Base-by-base conservation (phyloP, 2,113 vertebrate genomes). In the Turnix velox region DNA sequence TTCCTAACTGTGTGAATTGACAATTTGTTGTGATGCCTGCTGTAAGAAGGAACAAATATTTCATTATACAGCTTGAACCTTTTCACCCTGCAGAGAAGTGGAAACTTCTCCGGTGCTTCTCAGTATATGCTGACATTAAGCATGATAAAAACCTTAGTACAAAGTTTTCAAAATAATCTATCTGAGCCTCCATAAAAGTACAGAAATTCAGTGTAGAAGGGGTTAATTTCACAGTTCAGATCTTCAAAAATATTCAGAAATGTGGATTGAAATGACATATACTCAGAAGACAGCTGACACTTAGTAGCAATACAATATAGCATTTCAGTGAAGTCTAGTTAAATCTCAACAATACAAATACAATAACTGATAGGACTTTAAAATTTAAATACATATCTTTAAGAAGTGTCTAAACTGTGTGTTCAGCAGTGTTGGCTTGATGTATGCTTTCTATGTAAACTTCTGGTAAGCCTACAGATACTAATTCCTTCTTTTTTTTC, bases 401-500 rank as follows among this genome's bases (percentile, higher is more conserved):
- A 67, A 78, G 79, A 85, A 92, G 49, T 69, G 55, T 42, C 65
- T 90, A 87, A 97, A 95, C 35, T 89, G 87, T 94, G 83, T 90
- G 71, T 94, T 97, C 85, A 93, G 80, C 81, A 96, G 37, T 69
- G 42, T 67, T 93, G 79, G 31, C 30, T 91, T 94, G 87, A 95
- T 84, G 71, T 45, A 55, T 74, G 79, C 61, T 81, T 94, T 96
- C 88, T 78, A 71, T 81, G 73, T 87, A 94, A 97, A 97, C 82
- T 92, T 96, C 73, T 94, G 75, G 66, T 84, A 87, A 69, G 79
- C 92, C 97, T 93, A 96, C 46, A 97, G 91, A 96, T 96, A 94
- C 88, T 97, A 96, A 97, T 97, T 95, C 94, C 87, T 79, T 93
- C 87, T 91, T 95, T 95, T 95, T 83, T 97, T 78, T 92, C 88